phyloP scores from a whole-genome alignment of 2,797 vertebrate genomes.

The Paedocypris micromegethes region DNA sequence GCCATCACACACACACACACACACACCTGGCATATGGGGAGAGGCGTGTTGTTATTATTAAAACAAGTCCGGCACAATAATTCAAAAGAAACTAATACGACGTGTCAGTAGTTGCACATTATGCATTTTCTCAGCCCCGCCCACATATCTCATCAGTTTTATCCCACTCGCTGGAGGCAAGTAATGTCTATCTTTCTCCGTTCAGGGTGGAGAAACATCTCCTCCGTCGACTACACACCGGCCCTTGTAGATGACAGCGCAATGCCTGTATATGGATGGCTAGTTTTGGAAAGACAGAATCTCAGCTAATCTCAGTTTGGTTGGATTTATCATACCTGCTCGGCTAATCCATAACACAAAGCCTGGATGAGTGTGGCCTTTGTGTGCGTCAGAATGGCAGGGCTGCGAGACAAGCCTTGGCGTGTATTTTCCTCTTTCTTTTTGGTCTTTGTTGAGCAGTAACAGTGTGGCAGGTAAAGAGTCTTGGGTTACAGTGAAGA shows the following conservation, averaged over 20 bases:
- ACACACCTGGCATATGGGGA: slow-evolving; percentile 8
- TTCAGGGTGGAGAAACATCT: too few species aligned
- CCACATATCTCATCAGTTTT: slow-evolving; percentile 15
- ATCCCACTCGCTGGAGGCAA: slow-evolving; percentile 21
- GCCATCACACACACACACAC: neutral
- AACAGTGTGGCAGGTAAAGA: slow-evolving; percentile 56
- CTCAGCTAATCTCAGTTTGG: slow-evolving; percentile 49
- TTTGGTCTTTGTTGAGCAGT: slow-evolving; percentile 47
- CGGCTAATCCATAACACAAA: slow-evolving; percentile 68
- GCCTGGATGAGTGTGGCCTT: slow-evolving; percentile 66
- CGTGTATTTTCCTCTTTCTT: slow-evolving; percentile 52
- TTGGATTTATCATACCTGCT: slow-evolving; percentile 63
- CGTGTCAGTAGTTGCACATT: slow-evolving; percentile 25
- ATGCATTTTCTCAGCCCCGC: slow-evolving; percentile 22
- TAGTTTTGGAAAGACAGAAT: slow-evolving; percentile 49
- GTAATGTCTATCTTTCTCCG: slow-evolving; percentile 12
- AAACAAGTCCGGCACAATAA: slow-evolving; percentile 12
- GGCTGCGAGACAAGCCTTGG: slow-evolving; percentile 61
- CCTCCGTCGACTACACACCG: too few species aligned
- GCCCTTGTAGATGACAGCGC: slow-evolving; percentile 11
- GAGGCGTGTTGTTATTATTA: slow-evolving; percentile 21
- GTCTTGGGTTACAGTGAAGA: slow-evolving; percentile 61
- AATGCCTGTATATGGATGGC: slow-evolving; percentile 35
- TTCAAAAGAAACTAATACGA: slow-evolving; percentile 23
- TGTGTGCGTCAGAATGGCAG: slow-evolving; percentile 63